Evolutionary conservation across 2,888 invertebrate species (phyloP).

Genomic region (Acanthacorydalis orientalis): DNA sequence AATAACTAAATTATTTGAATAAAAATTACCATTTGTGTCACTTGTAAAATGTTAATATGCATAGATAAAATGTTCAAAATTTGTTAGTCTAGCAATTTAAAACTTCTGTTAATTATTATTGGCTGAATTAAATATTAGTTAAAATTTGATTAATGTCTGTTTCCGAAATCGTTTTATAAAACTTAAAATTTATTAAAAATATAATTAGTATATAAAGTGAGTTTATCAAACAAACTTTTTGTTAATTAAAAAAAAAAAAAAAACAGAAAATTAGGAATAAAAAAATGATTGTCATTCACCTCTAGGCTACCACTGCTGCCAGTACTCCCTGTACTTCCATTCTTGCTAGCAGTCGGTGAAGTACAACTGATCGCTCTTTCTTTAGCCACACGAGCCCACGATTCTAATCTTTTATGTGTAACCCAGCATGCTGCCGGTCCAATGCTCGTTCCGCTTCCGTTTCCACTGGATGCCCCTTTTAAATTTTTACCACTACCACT

Average conservation of each 20-base stretch:
- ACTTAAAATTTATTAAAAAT: not conserved
- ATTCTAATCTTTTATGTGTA: conserved; percentile 57
- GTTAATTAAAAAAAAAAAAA: not conserved
- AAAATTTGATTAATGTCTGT: not conserved
- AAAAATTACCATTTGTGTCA: too few species aligned
- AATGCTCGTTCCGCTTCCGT: conserved; percentile 29
- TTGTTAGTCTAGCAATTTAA: too few species aligned
- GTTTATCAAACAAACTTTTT: not conserved
- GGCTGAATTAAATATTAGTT: not conserved
- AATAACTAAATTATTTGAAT: too few species aligned
- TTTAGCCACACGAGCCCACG: conserved; percentile 59
- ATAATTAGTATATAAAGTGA: not conserved
- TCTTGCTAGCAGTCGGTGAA: conserved; percentile 25
- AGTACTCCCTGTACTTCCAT: conserved; percentile 37
- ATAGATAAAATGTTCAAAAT: too few species aligned
- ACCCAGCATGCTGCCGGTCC: conserved; percentile 63
- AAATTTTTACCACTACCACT: not conserved
- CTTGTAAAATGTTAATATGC: too few species aligned
- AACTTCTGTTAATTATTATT: not conserved
- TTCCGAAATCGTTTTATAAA: not conserved
- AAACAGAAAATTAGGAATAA: not conserved
- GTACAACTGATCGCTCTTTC: conserved; percentile 32
- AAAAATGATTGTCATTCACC: not conserved
- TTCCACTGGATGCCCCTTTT: not conserved
- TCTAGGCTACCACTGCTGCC: conserved; percentile 10